Evolutionary conservation across 2,113 vertebrate species (phyloP).

Genomic region (Atherinomorus stipes): DNA sequence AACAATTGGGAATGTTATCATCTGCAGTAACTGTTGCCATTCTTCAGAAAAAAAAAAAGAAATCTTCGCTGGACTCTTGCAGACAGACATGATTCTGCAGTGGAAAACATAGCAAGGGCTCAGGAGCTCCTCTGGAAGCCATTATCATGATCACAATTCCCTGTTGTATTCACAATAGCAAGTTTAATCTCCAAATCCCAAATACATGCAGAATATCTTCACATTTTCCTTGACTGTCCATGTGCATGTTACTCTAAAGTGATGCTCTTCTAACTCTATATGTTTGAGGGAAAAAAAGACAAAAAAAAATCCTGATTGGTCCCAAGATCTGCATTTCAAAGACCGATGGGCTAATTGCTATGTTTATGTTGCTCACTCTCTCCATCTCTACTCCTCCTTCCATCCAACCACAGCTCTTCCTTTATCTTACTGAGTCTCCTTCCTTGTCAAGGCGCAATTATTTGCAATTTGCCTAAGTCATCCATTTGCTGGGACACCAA

Average conservation of each 20-base stretch:
- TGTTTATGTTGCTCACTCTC: conserved; percentile 96
- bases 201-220: too few species aligned
- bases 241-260: neutral
- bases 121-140: too few species aligned
- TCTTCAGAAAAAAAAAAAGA: too few species aligned
- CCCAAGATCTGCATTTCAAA: conserved; percentile 92
- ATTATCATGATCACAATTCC: too few species aligned
- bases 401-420: conserved; percentile 91
- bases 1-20: too few species aligned
- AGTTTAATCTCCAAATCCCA: too few species aligned
- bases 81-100: too few species aligned
- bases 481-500: conserved; percentile 99
- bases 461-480: conserved; percentile 99
- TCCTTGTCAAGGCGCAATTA: conserved; percentile 99
- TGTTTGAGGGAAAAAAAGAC: neutral
- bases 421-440: conserved; percentile 87
- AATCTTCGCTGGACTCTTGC: too few species aligned
- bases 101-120: too few species aligned
- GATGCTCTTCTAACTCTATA: neutral
- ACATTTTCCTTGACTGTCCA: neutral
- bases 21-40: too few species aligned
- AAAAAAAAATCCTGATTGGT: conserved; percentile 81
- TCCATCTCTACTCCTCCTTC: conserved; percentile 84
- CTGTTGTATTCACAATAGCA: too few species aligned
- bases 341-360: conserved; percentile 92